phyloP scores from a whole-genome alignment of 2,888 invertebrate species.

The Elysia crispata region DNA sequence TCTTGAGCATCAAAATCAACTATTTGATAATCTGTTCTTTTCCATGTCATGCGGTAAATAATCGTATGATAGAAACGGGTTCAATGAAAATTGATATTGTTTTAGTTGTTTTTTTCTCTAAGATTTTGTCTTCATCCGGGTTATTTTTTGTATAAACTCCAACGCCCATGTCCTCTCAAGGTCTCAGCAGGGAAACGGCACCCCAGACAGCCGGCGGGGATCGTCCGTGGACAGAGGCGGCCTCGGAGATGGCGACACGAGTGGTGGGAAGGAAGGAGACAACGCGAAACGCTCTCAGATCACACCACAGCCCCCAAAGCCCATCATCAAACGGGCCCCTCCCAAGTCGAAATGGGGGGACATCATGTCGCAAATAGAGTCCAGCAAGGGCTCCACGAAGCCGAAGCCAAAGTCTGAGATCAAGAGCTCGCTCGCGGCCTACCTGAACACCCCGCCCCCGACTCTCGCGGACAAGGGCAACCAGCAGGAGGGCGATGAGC shows the following conservation, averaged over 20 bases:
- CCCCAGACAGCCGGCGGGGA: neutral
- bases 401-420: conserved; percentile 85
- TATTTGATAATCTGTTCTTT: too few relatives aligned
- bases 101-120: too few relatives aligned
- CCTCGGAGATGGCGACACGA: neutral
- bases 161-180: too few relatives aligned
- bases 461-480: neutral
- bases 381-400: conserved; percentile 79
- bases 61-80: too few relatives aligned
- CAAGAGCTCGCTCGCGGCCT: conserved; percentile 86
- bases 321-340: conserved; percentile 66
- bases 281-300: neutral
- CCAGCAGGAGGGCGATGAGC: neutral
- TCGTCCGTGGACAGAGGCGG: neutral
- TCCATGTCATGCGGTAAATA: too few relatives aligned
- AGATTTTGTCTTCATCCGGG: too few relatives aligned
- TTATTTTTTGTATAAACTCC: too few relatives aligned
- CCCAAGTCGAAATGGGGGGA: conserved; percentile 74
- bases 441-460: conserved; percentile 57
- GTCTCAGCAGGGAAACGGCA: neutral
- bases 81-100: too few relatives aligned
- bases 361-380: conserved; percentile 71
- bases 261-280: conserved; percentile 22
- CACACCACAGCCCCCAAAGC: conserved; percentile 60
- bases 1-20: too few relatives aligned